Evolutionary conservation across 2,797 vertebrate species (phyloP).

Genomic region (Spizella passerina): DNA sequence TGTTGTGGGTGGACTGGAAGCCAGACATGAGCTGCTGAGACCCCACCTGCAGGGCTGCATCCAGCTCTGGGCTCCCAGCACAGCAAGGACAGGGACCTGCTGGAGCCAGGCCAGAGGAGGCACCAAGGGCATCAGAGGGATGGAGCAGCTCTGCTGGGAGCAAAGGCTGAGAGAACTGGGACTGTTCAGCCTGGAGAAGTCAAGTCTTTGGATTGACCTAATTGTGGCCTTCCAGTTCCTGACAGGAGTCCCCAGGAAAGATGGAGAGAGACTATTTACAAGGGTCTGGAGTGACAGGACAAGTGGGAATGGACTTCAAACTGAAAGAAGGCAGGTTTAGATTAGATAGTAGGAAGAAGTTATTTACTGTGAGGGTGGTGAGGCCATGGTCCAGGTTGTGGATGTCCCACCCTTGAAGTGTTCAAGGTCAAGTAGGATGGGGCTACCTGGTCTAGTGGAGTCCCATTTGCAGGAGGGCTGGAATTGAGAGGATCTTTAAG

Average conservation of each 20-base stretch:
- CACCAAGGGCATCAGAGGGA: too few species aligned
- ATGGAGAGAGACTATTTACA: fast-evolving
- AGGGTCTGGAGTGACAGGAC: not conserved
- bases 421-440: not conserved
- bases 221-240: fast-evolving
- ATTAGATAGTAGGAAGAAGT: not conserved
- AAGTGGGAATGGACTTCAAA: not conserved
- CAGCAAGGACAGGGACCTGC: not conserved
- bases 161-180: too few species aligned
- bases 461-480: not conserved
- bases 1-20: not conserved
- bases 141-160: too few species aligned
- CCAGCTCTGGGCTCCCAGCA: not conserved
- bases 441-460: not conserved
- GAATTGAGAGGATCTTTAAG: not conserved
- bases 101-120: not conserved
- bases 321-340: not conserved
- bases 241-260: not conserved
- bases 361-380: not conserved
- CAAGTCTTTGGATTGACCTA: fast-evolving
- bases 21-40: not conserved
- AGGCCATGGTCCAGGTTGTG: not conserved
- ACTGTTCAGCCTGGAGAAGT: fast-evolving
- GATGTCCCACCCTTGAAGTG: not conserved
- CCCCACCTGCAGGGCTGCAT: not conserved